Base-by-base conservation (phyloP, 2,797 vertebrate species). In the Falco concolor region DNA sequence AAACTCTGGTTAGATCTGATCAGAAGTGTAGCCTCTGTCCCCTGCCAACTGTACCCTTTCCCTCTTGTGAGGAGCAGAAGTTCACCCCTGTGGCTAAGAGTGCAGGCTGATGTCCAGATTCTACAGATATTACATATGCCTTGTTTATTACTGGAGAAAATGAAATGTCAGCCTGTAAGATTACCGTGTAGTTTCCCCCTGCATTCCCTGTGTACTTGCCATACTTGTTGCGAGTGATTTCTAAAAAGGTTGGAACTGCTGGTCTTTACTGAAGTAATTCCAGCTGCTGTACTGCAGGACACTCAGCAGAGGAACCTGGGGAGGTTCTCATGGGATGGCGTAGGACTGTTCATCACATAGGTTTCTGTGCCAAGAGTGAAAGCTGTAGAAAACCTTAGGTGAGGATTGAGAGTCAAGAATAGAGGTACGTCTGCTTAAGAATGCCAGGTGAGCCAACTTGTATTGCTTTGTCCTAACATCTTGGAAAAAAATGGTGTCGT, bases 41-140 rank as follows among this genome's bases (percentile, higher is more conserved):
- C 8, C 15, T 85, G 49, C 28, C 0, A 2, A 21, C 53, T 0
- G 0, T 34, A 65, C 47, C 30, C 82, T 52, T 91, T 84, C 27
- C 32, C 23, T 67, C 10, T 24, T 50, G 21, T 61, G 34, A 81
- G 61, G 53, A 72, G 28, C 25, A 53, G 22, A 72, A 64, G 6
- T 68, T 86, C 9, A 44, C 40, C 22, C 3, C 14, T 64, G 5
- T 59, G 84, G 21, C 45, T 56, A 13, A 21, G 49, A 78, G 8
- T 21, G 12, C 30, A 52, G 21, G 15, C 32, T 77, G 74, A 32
- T 84, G 24, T 47, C 65, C 73, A 45, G 19, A 60, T 69, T 83
- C 49, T 70, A 19, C 25, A 76, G 19, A 32, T 69, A 38, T 18
- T 91, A 65, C 25, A 49, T 52, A 87, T 79, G 11, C 36, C 19